Percentiles rank a stretch among this genome's conserved stretches.
Evolutionary conservation across 2,888 invertebrate genomes (phyloP).

Genomic region (Druceiella hillmani): DNA sequence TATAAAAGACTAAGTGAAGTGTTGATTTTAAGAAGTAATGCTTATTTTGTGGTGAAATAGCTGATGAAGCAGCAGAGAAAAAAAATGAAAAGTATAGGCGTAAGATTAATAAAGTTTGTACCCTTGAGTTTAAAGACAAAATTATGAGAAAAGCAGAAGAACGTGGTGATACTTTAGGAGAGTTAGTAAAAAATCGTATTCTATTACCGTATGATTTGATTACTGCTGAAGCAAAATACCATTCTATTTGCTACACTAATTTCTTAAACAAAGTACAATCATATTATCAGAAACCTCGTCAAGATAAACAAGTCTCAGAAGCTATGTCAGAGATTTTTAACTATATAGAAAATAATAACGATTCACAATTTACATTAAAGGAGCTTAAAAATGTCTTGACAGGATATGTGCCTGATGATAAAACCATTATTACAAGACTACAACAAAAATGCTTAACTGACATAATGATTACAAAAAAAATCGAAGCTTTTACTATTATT

Average conservation of each 20-base stretch:
- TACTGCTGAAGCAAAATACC: constrained; percentile 30
- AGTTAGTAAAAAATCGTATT: constrained; percentile 28
- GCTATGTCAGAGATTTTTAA: constrained; percentile 31
- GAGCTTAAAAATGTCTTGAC: constrained; percentile 30
- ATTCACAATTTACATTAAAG: constrained; percentile 33
- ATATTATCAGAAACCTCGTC: constrained; percentile 26
- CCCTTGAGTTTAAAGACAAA: constrained; percentile 30
- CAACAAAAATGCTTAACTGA: too few relatives aligned
- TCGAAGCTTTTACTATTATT: constrained; percentile 29
- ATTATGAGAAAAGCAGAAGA: constrained; percentile 31
- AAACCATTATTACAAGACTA: constrained; percentile 27
- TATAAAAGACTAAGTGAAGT: too few relatives aligned
- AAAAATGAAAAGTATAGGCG: constrained; percentile 30
- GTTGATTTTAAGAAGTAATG: constrained; percentile 28
- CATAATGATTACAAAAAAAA: too few relatives aligned
- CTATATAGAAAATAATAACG: constrained; percentile 32
- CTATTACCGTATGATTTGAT: constrained; percentile 27
- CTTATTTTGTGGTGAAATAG: constrained; percentile 32
- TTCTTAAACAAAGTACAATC: constrained; percentile 29
- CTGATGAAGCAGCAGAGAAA: constrained; percentile 29
- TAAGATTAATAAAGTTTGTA: constrained; percentile 28
- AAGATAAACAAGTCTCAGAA: constrained; percentile 31
- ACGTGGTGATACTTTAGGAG: constrained; percentile 29
- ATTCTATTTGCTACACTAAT: constrained; percentile 30
- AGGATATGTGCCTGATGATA: constrained; percentile 30